Evolutionary conservation across 2,888 invertebrate species (phyloP), one percentile per base, ranked within the genome.

Genomic region (Scrobipalpa costella): DNA sequence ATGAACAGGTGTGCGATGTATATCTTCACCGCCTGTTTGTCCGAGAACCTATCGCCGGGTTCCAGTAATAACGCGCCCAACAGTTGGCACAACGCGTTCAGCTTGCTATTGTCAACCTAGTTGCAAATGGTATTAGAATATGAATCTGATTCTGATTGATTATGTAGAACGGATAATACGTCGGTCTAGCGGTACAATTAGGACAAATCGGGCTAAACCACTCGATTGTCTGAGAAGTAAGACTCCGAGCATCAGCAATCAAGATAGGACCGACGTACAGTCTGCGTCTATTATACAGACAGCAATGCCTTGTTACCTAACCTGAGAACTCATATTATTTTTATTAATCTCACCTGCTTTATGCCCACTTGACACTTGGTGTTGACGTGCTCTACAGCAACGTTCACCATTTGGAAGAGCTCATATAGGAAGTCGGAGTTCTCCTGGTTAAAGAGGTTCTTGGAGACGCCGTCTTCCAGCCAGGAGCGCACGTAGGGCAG

Each of bases 91-190:
- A 96, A 85, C 75, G 96, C 95, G 2, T 93, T 90, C 0, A 95
- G 94, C 86, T 98, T 98, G 70, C 96, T 95, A 61, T 97, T 94
- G 63, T 96, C 95, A 34, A 97, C 96, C 96, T 96, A 73, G 38
- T 11, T 19, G 2, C 7, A 49, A 19, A 19, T n/a, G n/a, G n/a
- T n/a, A n/a, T n/a, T n/a, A n/a, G n/a, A n/a, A n/a, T n/a, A n/a
- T n/a, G n/a, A n/a, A n/a, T n/a, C n/a, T n/a, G n/a, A n/a, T n/a
- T n/a, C 15, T 8, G n/a, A 27, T 27, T 27, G 27, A 27, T 27
- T 27, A 3, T 27, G 2, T 27, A 27, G 27, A 27, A 27, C 5
- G 27, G 27, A 27, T 27, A 27, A 27, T 3, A 27, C 27, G 5
- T 2, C 27, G 2, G 2, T 27, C 27, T 27, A 27, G 27, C 2